Evolutionary conservation across 2,797 vertebrate species (phyloP), one percentile per base, ranked within the genome.

Genomic region (Neosilurus mollespiculum): DNA sequence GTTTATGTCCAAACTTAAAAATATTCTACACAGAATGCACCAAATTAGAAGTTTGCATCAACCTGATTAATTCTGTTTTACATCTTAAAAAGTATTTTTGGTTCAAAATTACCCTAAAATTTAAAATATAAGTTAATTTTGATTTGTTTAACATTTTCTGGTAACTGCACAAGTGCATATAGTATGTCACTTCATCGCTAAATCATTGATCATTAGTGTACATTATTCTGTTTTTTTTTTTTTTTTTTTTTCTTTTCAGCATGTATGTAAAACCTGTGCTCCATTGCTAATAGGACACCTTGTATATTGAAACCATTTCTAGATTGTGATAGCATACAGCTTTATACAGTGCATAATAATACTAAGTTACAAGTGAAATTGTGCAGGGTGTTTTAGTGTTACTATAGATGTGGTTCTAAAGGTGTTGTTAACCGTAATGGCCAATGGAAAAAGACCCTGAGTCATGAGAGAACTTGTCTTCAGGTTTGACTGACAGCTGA

Each of bases 401-500:
- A 65, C 15, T 64, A 43, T 43, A 51, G 34, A 78, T 26, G 61
- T 3, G 26, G 43, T 65, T 65, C 37, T 51, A n/a, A 65, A 26
- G 43, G 65, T 30, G 43, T 91, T 37, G 82, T 92, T 86, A 94
- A 86, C 84, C 86, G 79, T 95, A 97, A 70, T 91, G 95, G 82
- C 95, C 94, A 0, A 97, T 94, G 77, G 97, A 98, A 90, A 94
- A 97, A 2, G 96, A 95, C 56, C 96, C 96, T 0, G 96, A 98
- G 86, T 98, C 96, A 0, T 93, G 97, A 85, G 92, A 96, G 85
- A 94, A 94, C 85, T 95, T 94, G 88, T 97, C 96, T 0, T 93
- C 92, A 26, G 92, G 91, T 86, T 92, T 92, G 82, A 94, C 92
- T 0, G 93, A 93, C 80, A 95, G 83, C 86, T 93, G 92, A 0